phyloP scores from a whole-genome alignment of 1,140 invertebrate species.

The Cotesia glomerata region DNA sequence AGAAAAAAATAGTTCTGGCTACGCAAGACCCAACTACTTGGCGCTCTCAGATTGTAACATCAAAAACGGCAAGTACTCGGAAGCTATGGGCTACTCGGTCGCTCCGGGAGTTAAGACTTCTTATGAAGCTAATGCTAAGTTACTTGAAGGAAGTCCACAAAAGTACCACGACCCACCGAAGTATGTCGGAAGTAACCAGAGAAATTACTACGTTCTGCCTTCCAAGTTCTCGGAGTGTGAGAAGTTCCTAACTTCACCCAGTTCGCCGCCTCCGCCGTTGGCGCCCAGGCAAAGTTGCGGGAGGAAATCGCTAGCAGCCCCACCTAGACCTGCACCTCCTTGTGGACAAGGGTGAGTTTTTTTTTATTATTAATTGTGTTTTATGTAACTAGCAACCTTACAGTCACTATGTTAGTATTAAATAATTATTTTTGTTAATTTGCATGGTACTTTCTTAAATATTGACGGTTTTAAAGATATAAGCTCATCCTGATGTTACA shows the following conservation, averaged over 20 bases:
- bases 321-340: conserved; percentile 57
- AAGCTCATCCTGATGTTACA: no score
- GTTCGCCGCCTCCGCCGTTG: conserved; percentile 54
- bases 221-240: conserved; percentile 47
- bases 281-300: conserved; percentile 53
- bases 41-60: conserved; percentile 33
- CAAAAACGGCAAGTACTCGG: conserved; percentile 36
- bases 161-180: conserved; percentile 53
- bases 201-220: conserved; percentile 46
- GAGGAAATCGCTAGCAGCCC: conserved; percentile 56
- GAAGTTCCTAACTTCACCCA: conserved; percentile 34
- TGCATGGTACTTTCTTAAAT: no score
- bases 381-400: no score
- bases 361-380: background rate
- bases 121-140: conserved; percentile 48
- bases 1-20: conserved; percentile 29
- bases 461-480: no score
- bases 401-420: no score
- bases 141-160: conserved; percentile 43
- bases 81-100: conserved; percentile 37
- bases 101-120: conserved; percentile 44
- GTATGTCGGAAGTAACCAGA: conserved; percentile 36
- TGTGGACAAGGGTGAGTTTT: conserved; percentile 50
- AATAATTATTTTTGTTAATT: no score
- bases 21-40: conserved; percentile 39